phyloP scores from a whole-genome alignment of 2,888 invertebrate genomes.

The Lamproptera curius region DNA sequence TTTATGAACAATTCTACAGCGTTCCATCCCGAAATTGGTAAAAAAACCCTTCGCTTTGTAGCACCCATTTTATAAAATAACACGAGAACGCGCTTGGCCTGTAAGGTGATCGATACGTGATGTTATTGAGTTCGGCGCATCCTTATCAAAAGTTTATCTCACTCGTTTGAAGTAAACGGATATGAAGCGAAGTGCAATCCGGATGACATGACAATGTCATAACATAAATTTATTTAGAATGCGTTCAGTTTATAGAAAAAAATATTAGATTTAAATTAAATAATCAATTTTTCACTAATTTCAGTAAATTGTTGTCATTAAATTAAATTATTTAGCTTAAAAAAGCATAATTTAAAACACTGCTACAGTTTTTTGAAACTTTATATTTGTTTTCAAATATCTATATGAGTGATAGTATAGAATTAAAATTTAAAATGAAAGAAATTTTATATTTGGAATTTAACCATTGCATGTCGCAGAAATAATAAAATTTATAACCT shows the following conservation, averaged over 20 bases:
- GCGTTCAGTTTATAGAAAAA: conserved; percentile 4
- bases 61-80: conserved; percentile 42
- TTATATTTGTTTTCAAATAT: too few relatives aligned
- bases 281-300: too few relatives aligned
- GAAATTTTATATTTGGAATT: too few relatives aligned
- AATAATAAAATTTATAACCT: too few relatives aligned
- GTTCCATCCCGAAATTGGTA: conserved; percentile 58
- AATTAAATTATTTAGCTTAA: too few relatives aligned
- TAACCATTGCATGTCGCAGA: too few relatives aligned
- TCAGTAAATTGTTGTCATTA: too few relatives aligned
- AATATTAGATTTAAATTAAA: neutral
- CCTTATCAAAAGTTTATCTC: conserved; percentile 45
- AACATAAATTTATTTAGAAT: conserved; percentile 3
- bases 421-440: too few relatives aligned
- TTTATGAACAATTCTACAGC: conserved; percentile 56
- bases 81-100: conserved; percentile 46
- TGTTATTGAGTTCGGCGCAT: conserved; percentile 30
- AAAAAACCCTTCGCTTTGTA: conserved; percentile 44
- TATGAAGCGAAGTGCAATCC: conserved; percentile 24
- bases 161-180: conserved; percentile 39
- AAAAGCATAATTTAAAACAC: too few relatives aligned
- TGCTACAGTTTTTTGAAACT: too few relatives aligned
- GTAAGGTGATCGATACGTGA: conserved; percentile 36
- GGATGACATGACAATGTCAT: conserved; percentile 14
- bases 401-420: too few relatives aligned